Base-by-base conservation (phyloP, 2,797 vertebrate genomes). In the Smutsia gigantea region DNA sequence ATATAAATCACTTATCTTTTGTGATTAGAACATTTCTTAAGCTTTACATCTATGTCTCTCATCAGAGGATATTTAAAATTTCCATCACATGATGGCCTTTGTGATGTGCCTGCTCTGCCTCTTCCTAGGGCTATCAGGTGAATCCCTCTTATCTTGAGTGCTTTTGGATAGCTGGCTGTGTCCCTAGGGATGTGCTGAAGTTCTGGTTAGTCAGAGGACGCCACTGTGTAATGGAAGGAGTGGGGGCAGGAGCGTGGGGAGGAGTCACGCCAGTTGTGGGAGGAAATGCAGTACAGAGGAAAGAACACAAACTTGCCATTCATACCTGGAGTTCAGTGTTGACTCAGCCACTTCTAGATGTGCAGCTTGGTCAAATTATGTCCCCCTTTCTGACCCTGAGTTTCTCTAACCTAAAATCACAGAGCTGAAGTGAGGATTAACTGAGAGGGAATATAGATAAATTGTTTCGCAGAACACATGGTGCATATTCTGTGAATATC, bases 31-130 rank as follows among this genome's bases (percentile, higher is more conserved):
- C 39, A 8, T 79, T 85, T 94, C 39, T 82, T 81, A 34, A 82
- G 61, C 12, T n/a, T 79, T 79, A 15, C 39, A 15, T 77, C 83
- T 37, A 51, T 34, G 17, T 82, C 25, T 88, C 2, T 84, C 29
- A 93, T 31, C 7, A 68, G 84, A 86, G 8, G 27, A 9, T 93
- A 75, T 55, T 96, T 51, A 77, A 87, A 71, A 68, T 90, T 64
- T 42, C 27, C 31, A n/a, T 31, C 34, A 31, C 13, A 0, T n/a
- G 19, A 18, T 83, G 71, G 13, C 71, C 79, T 69, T 90, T 55
- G n/a, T 13, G 19, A 3, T 49, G 4, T 23, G 25, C 15, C 46
- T 46, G 0, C 55, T 72, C 53, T 89, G 34, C 10, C 31, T 86
- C 46, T 92, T 63, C n/a, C 19, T n/a, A 5, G 25, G 27, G 19